Base-by-base conservation (phyloP, 1,140 invertebrate genomes). In the Cydia amplana region DNA sequence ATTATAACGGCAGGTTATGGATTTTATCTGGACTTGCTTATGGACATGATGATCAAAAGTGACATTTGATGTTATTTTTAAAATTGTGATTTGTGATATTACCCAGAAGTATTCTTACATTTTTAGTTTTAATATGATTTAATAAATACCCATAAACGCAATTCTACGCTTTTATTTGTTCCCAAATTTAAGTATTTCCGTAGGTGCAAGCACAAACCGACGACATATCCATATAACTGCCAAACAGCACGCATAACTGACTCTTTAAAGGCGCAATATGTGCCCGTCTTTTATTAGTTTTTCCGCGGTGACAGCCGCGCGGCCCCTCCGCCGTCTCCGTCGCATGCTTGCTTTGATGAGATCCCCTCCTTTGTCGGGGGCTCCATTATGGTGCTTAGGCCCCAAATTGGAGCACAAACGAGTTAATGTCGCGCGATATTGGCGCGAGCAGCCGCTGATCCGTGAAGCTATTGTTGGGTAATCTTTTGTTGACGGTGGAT, bases 401-500 rank as follows among this genome's bases (percentile, higher is more conserved):
- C 2, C 49, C 49, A 51, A 51, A 51, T 51, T 51, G 49, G 49
- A 18, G 49, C 5, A 51, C n/a, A 51, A 51, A 51, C 49, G 49
- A 51, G 49, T n/a, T 51, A 51, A 51, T 51, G 49, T 51, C 49
- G 49, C 49, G 49, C 16, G 49, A 51, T 51, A 51, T 51, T 51
- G 43, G 43, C 43, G 43, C 43, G 43, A 18, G 16, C 49, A n/a
- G 49, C 49, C 49, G 49, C 49, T 46, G 49, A 51, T 51, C 49
- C 49, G 49, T 18, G 49, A 51, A 51, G 12, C 49, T 18, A 51
- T 51, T 51, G 49, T 51, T 14, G 49, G 49, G 49, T 18, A 18
- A 51, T 51, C 49, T 51, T 51, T 51, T 51, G 49, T 51, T 51
- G n/a, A 51, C 12, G 49, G 16, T 51, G 49, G 49, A 16, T 49